Evolutionary conservation across 2,888 invertebrate genomes (phyloP).

Genomic region (Teleiodes luculella): DNA sequence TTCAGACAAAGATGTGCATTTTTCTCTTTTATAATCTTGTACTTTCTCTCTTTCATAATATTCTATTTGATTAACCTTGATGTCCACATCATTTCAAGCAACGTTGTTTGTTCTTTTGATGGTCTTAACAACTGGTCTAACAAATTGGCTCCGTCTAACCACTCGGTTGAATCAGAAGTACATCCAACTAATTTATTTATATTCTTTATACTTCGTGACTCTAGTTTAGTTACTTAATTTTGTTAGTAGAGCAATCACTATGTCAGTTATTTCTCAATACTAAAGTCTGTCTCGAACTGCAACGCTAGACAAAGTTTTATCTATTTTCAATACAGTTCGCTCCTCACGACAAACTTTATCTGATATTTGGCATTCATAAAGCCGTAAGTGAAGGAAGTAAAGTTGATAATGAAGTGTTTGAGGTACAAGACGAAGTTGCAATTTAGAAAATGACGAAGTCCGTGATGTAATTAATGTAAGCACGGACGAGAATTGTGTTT

Average conservation of each 20-base stretch:
- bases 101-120: neutral
- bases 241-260: constrained; percentile 17
- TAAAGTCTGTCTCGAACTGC: constrained; percentile 1
- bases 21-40: no score
- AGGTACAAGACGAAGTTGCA: no score
- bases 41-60: no score
- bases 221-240: constrained; percentile 5
- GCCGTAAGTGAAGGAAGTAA: neutral
- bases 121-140: neutral
- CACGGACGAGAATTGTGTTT: neutral
- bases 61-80: no score
- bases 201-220: constrained; percentile 1
- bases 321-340: constrained; percentile 32
- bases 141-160: neutral
- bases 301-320: constrained; percentile 28
- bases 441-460: constrained; percentile 11
- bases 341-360: constrained; percentile 15
- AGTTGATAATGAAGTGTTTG: neutral
- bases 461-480: constrained; percentile 10
- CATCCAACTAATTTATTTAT: neutral
- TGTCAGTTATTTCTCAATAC: constrained; percentile 26
- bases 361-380: neutral
- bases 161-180: neutral
- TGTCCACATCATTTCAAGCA: neutral
- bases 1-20: no score